A percentile compares a stretch with the other conserved stretches of the same genome.
These are phyloP conservation scores for Ceyx cyanopectus DNA, from an alignment of 2,113 vertebrate species.

Conservation along the genomic window DNA sequence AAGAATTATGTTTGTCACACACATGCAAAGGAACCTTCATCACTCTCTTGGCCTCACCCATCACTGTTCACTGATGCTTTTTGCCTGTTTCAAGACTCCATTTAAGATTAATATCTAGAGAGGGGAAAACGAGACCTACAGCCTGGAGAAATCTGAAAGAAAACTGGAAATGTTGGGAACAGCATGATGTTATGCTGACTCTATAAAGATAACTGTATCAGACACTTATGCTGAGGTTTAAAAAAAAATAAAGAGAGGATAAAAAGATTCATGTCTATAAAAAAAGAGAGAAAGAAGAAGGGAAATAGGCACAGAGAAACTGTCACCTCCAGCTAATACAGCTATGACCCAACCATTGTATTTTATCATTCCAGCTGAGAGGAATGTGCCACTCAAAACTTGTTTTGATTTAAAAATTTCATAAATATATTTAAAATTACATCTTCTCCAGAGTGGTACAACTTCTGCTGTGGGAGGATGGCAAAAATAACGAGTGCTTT, in stretches of 20 bases:
- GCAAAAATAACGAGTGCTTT: conserved; percentile 58
- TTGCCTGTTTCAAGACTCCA: neutral
- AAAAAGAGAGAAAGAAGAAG: neutral
- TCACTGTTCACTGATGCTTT: neutral
- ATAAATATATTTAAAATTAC: conserved; percentile 24
- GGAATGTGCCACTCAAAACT: neutral
- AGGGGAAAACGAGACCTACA: neutral
- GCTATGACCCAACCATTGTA: neutral
- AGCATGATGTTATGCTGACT: neutral
- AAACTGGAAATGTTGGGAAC: neutral
- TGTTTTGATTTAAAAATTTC: conserved; percentile 13
- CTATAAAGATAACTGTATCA: neutral
- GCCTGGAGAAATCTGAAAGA: neutral
- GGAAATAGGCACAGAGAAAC: neutral
- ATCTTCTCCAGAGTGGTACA: conserved; percentile 35
- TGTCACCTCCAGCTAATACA: neutral
- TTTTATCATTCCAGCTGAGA: neutral
- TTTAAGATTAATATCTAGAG: neutral
- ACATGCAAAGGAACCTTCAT: neutral
- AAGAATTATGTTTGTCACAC: neutral
- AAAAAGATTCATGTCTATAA: neutral
- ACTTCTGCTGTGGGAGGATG: conserved; percentile 15
- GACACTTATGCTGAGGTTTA: neutral
- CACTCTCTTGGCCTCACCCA: neutral
- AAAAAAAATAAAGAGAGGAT: neutral